Evolutionary conservation across 1,140 invertebrate species (phyloP).

Genomic region (Ostrea denselamellosa): DNA sequence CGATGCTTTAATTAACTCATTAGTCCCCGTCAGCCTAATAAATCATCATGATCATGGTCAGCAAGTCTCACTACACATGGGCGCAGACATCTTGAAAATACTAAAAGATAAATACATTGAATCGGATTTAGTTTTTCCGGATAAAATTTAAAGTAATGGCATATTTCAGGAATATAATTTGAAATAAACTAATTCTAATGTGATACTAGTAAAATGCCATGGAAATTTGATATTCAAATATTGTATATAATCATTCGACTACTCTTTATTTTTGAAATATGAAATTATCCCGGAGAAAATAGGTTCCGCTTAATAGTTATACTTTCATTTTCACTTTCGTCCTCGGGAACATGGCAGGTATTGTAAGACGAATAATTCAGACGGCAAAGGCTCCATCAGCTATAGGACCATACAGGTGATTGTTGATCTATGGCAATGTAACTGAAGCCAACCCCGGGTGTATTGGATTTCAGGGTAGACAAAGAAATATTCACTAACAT

Average conservation of each 20-base stretch:
- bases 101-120: not conserved
- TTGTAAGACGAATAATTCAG: constrained; percentile 75
- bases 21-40: not conserved
- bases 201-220: too few relatives aligned
- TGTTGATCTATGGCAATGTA: not conserved
- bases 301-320: not conserved
- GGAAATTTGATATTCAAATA: not conserved
- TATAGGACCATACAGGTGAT: constrained; percentile 85
- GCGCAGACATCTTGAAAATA: constrained; percentile 59
- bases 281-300: not conserved
- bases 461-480: too few relatives aligned
- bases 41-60: not conserved
- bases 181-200: too few relatives aligned
- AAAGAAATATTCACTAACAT: too few relatives aligned
- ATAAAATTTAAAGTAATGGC: not conserved
- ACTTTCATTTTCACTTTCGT: not conserved
- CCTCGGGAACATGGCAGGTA: constrained; percentile 63
- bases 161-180: too few relatives aligned
- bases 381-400: constrained; percentile 82
- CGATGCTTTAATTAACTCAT: not conserved
- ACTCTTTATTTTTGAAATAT: too few relatives aligned
- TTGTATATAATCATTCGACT: not conserved
- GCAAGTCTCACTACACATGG: constrained; percentile 8
- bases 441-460: too few relatives aligned
- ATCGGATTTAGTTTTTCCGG: not conserved